These are phyloP conservation scores for Drosophila kepulauana DNA, from an alignment of 1,140 invertebrate species.

Conservation along the genomic window DNA sequence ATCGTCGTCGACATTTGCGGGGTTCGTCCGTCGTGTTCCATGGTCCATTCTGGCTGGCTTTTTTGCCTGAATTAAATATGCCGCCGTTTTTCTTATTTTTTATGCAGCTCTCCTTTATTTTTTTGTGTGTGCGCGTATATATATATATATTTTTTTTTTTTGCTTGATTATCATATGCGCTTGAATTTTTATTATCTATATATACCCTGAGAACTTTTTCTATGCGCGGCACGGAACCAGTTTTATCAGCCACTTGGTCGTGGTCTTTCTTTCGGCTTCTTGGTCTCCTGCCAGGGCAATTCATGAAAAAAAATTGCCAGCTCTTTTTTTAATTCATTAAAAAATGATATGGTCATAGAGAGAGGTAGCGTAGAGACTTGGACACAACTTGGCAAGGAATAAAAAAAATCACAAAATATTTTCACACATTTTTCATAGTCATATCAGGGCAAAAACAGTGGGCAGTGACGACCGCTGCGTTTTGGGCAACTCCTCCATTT, in stretches of 20 bases:
- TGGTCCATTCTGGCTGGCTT: slow-evolving; percentile 67
- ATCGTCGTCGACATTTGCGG: slow-evolving; percentile 67
- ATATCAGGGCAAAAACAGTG: slow-evolving; percentile 65
- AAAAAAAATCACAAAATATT: slow-evolving; percentile 62
- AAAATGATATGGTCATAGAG: slow-evolving; percentile 66
- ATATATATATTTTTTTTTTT: slow-evolving; percentile 47
- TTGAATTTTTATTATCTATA: slow-evolving; percentile 84
- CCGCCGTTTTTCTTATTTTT: slow-evolving; percentile 61
- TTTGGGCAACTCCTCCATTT: slow-evolving; percentile 81
- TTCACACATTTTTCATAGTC: slow-evolving; percentile 85
- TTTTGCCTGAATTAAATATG: slow-evolving; percentile 83
- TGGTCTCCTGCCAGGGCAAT: slow-evolving; percentile 77
- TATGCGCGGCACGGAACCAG: slow-evolving; percentile 77
- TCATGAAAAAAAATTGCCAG: slow-evolving; percentile 9
- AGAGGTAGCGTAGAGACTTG: slow-evolving; percentile 63
- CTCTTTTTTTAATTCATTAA: slow-evolving; percentile 57
- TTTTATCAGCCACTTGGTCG: slow-evolving; percentile 80
- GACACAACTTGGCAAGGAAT: slow-evolving; percentile 35
- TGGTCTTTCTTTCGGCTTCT: slow-evolving; percentile 65
- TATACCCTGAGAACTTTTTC: slow-evolving; percentile 84
- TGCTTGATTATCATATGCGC: slow-evolving; percentile 83
- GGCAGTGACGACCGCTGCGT: slow-evolving; percentile 74
- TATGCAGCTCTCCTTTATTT: slow-evolving; percentile 53
- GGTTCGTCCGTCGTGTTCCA: slow-evolving; percentile 27
- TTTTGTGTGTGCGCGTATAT: slow-evolving; percentile 11